Base-by-base conservation (phyloP, 2,797 vertebrate genomes). In the Ctenopoma multispine region DNA sequence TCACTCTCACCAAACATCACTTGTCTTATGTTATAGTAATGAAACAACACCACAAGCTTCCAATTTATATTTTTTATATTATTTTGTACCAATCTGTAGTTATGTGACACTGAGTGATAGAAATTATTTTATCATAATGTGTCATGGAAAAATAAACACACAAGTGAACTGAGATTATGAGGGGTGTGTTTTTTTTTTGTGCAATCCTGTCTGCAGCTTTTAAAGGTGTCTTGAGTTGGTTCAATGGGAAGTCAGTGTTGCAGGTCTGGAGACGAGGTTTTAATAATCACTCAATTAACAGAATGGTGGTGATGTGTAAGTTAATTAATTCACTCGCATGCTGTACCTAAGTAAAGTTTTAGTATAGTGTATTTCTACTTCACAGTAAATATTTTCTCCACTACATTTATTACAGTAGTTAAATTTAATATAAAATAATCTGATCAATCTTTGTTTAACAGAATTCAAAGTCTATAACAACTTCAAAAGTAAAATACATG, bases 1-100 rank as follows among this genome's bases (percentile, higher is more conserved):
- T 76, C 82, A 80, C 80, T 80, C 72, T 70, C 79, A 82, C 80
- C 82, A 80, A 77, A 74, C 77, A 60, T 80, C 68, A 75, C 71
- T 65, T 59, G 66, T 78, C 77, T 48, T 55, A 81, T 69, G 74
- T 79, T 57, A 84, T 75, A 71, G 62, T 75, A 72, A 83, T 64
- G 15, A 82, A 85, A 80, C 44, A 48, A 85, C 71, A 80, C 79
- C 75, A 68, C 64, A 75, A 83, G 87, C 83, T 50, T 84, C 57
- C 80, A 68, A 4, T 80, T 82, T 90, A 90, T 93, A 94, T 93
- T 90, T 90, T 92, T 94, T 92, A 83, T 92, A 92, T 87, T 70
- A 80, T 89, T 91, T 91, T 92, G 73, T 92, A 92, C 72, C 82
- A 75, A 80, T 63, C 73, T 86, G 77, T 91, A 85, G 83, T 86